Percentiles rank a stretch among this genome's conserved stretches.
These are phyloP conservation scores for Gila robusta DNA, from an alignment of 2,797 vertebrate species.

Conservation along the genomic window DNA sequence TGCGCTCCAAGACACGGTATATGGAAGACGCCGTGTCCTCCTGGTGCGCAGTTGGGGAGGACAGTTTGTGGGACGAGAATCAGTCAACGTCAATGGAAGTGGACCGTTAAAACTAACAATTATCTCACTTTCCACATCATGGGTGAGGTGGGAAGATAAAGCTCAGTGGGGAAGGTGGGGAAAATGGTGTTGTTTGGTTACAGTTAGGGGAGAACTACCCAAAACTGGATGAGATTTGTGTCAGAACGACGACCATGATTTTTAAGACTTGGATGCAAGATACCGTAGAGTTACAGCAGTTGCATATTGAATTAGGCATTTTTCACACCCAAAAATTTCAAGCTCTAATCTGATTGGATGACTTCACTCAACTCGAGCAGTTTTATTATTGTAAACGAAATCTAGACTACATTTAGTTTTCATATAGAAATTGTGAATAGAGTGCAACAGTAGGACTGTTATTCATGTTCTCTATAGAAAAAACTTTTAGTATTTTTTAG, in stretches of 20 bases:
- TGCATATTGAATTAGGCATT: not conserved
- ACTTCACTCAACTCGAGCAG: not conserved
- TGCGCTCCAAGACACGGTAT: not conserved
- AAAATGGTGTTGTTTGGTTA: slow-evolving; percentile 38
- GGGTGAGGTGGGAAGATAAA: slow-evolving; percentile 28
- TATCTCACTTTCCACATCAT: slow-evolving; percentile 46
- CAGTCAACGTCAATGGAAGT: slow-evolving; percentile 17
- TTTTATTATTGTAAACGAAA: not conserved
- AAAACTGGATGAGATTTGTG: slow-evolving; percentile 19
- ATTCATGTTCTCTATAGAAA: not conserved
- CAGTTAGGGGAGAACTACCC: slow-evolving; percentile 9
- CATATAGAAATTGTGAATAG: not conserved
- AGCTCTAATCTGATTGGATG: slow-evolving; percentile 11
- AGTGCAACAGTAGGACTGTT: not conserved
- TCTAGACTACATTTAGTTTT: not conserved
- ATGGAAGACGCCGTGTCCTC: slow-evolving; percentile 6
- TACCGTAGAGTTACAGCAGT: not conserved
- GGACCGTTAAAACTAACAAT: slow-evolving; percentile 40
- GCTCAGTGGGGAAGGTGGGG: not conserved
- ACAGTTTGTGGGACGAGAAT: slow-evolving; percentile 7
- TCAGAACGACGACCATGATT: not conserved
- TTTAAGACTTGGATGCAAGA: slow-evolving; percentile 2
- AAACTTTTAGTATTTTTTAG: too few species aligned
- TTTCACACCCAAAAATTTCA: not conserved
- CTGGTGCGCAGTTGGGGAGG: not conserved